Percentiles rank a stretch among this genome's conserved stretches.
Evolutionary conservation across 2,888 invertebrate genomes (phyloP).

Genomic region (Meta bourneti): DNA sequence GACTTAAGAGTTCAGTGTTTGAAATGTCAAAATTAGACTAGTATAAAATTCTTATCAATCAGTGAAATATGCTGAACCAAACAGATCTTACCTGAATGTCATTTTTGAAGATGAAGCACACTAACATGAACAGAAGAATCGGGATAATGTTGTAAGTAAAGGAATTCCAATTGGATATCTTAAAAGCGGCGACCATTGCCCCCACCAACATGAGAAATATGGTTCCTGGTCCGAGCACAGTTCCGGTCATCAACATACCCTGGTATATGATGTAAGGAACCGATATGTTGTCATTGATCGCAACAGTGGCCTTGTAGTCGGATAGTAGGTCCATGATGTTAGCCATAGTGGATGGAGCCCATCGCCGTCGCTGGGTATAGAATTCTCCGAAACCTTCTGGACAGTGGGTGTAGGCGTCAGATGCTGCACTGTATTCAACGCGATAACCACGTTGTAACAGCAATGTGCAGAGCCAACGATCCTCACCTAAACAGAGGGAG

Average conservation of each 20-base stretch:
- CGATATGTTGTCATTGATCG: conserved; percentile 83
- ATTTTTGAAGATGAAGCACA: conserved; percentile 95
- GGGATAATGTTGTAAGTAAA: conserved; percentile 97
- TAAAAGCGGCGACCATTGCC: conserved; percentile 89
- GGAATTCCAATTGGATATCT: conserved; percentile 83
- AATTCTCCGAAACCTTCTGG: conserved; percentile 84
- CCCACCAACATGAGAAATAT: conserved; percentile 92
- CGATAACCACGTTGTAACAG: conserved; percentile 98
- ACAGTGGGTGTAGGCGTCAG: conserved; percentile 84
- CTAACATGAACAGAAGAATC: conserved; percentile 94
- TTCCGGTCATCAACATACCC: conserved; percentile 86
- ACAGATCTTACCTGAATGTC: conserved; percentile 92
- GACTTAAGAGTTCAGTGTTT: too few species aligned
- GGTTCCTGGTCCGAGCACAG: conserved; percentile 90
- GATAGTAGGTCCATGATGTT: conserved; percentile 83
- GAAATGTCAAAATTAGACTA: too few species aligned
- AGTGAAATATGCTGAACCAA: too few species aligned
- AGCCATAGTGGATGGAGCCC: conserved; percentile 84
- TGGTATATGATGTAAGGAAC: conserved; percentile 80
- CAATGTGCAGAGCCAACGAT: conserved; percentile 98
- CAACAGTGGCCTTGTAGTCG: conserved; percentile 82
- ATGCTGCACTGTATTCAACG: conserved; percentile 99
- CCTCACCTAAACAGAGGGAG: conserved; percentile 88
- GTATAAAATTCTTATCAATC: too few species aligned
- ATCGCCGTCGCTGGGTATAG: conserved; percentile 84